These are phyloP conservation scores for Avahi laniger DNA, from an alignment of 2,797 vertebrate genomes.

Conservation along the genomic window DNA sequence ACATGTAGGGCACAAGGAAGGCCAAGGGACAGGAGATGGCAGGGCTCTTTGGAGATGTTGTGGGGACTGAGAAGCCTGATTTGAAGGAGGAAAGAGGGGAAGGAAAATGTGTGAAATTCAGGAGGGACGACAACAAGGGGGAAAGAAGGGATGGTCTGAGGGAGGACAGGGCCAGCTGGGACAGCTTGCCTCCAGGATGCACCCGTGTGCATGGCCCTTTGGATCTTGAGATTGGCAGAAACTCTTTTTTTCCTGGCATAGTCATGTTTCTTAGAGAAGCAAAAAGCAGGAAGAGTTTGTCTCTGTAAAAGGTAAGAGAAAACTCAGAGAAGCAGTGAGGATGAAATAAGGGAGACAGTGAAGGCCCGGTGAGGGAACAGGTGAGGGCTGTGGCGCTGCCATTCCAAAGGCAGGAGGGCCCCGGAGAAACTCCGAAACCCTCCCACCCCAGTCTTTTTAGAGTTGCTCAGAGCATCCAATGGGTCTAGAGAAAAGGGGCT, in stretches of 20 bases:
- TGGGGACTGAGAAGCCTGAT: not conserved
- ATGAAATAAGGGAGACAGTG: not conserved
- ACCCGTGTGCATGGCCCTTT: not conserved
- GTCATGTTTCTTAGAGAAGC: not conserved
- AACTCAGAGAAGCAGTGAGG: too few species aligned
- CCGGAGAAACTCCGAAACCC: not conserved
- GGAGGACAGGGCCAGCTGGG: not conserved
- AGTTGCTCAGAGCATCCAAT: not conserved
- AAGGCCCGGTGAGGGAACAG: not conserved
- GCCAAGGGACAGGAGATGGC: too few species aligned
- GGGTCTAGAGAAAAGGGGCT: not conserved
- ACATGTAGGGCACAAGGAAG: not conserved
- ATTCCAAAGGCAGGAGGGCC: not conserved
- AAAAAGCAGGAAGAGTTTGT: not conserved
- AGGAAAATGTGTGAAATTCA: not conserved
- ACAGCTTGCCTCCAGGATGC: too few species aligned
- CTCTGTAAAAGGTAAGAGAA: not conserved
- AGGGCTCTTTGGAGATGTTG: not conserved
- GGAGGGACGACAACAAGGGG: not conserved
- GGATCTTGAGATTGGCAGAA: not conserved
- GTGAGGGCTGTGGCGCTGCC: not conserved
- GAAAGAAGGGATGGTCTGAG: not conserved
- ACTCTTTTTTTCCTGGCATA: not conserved
- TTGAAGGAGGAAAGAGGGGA: not conserved
- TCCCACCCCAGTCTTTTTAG: not conserved